phyloP scores from a whole-genome alignment of 1,140 invertebrate species.

The Microplitis demolitor region DNA sequence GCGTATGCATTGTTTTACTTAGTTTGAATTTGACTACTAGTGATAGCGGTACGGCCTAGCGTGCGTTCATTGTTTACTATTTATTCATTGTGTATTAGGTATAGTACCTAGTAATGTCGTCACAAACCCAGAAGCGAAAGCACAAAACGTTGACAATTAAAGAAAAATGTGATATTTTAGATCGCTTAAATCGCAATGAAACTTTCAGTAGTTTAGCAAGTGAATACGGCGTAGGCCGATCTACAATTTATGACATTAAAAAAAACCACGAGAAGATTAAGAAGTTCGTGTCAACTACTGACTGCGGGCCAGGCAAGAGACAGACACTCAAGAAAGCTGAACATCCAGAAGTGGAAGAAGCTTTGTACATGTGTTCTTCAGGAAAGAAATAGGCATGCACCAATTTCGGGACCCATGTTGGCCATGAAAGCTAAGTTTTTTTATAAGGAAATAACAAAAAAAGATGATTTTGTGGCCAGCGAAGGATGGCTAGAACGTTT shows the following conservation, averaged over 20 bases:
- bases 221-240: not conserved
- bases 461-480: slow-evolving; percentile 49
- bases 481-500: slow-evolving; percentile 46
- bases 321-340: too few species aligned
- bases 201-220: not conserved
- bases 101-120: too few species aligned
- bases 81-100: too few species aligned
- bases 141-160: too few species aligned
- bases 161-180: not conserved
- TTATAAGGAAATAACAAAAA: slow-evolving; percentile 46
- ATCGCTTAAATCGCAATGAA: not conserved
- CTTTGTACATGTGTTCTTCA: slow-evolving; percentile 29
- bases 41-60: too few species aligned
- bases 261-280: not conserved
- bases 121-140: too few species aligned
- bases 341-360: too few species aligned
- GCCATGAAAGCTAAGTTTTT: slow-evolving; percentile 40
- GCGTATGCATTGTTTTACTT: too few species aligned
- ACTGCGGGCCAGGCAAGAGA: too few species aligned
- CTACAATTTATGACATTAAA: not conserved
- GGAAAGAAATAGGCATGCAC: slow-evolving; percentile 46
- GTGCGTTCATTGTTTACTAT: too few species aligned
- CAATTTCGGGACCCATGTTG: slow-evolving; percentile 46
- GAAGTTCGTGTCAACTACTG: not conserved
- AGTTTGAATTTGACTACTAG: too few species aligned